These are phyloP conservation scores for Tortrix viridana DNA, from an alignment of 2,888 invertebrate species.

Conservation along the genomic window DNA sequence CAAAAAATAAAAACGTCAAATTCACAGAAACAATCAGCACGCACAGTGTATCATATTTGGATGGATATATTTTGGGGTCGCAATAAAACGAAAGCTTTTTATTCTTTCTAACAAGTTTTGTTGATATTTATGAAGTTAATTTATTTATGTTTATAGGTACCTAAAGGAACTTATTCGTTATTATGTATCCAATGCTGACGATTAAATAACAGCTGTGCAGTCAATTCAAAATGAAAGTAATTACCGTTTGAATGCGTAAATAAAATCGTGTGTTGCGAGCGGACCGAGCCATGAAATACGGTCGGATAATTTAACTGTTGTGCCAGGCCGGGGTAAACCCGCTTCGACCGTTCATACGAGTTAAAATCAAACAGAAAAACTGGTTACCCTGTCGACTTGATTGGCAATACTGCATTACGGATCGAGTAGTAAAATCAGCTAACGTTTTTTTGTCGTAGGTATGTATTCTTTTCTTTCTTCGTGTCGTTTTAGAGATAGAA, in stretches of 20 bases:
- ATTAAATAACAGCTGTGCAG: constrained; percentile 3
- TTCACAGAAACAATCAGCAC: too few species aligned
- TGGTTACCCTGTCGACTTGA: constrained; percentile 27
- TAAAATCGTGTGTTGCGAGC: constrained; percentile 7
- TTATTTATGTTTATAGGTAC: too few species aligned
- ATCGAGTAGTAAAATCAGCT: not conserved
- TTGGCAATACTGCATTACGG: constrained; percentile 26
- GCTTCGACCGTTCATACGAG: constrained; percentile 17
- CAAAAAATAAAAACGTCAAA: too few species aligned
- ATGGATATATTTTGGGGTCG: too few species aligned
- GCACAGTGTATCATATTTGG: too few species aligned
- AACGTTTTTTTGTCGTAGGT: constrained; percentile 16
- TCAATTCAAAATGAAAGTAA: constrained; percentile 24
- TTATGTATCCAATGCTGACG: too few species aligned
- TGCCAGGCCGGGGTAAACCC: not conserved
- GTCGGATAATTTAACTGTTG: constrained; percentile 24
- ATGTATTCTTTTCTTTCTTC: too few species aligned
- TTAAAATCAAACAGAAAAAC: constrained; percentile 14
- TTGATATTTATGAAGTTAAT: too few species aligned
- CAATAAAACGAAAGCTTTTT: too few species aligned
- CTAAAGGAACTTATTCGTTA: too few species aligned
- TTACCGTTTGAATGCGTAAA: constrained; percentile 28
- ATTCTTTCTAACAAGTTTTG: too few species aligned
- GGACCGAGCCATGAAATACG: constrained; percentile 18
- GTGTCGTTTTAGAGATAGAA: too few species aligned